Conservation (phyloP, 2,113 vertebrate species). For the Sinocyclocheilus grahami region DNA sequence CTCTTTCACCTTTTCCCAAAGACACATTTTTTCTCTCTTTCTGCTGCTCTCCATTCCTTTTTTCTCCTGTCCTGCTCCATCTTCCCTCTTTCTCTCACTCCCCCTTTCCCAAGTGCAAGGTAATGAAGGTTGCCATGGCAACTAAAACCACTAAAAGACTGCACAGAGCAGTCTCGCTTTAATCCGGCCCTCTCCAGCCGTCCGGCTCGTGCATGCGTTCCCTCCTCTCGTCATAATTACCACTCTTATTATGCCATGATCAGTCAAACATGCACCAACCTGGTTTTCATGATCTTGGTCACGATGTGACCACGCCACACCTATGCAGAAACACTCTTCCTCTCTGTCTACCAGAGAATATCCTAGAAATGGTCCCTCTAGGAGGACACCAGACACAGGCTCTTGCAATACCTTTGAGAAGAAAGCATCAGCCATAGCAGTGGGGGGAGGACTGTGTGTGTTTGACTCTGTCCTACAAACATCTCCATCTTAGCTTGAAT, state of each 20-base stretch:
- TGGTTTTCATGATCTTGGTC: constrained; percentile 13
- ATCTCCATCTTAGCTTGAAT: constrained; percentile 40
- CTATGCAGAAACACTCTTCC: constrained; percentile 3
- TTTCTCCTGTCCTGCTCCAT: constrained; percentile 50
- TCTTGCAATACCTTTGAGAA: constrained; percentile 42
- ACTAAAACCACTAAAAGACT: constrained; percentile 76
- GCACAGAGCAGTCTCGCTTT: constrained; percentile 78
- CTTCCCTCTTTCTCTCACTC: constrained; percentile 57
- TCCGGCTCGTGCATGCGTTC: constrained; percentile 49
- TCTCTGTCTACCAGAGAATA: constrained; percentile 30
- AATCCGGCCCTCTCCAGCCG: constrained; percentile 74
- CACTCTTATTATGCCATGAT: constrained; percentile 49
- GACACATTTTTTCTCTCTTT: constrained; percentile 20
- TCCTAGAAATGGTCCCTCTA: constrained; percentile 50
- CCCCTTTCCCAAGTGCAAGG: constrained; percentile 83
- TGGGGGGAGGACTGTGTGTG: constrained; percentile 39
- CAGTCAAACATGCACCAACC: constrained; percentile 39
- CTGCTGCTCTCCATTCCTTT: constrained; percentile 21
- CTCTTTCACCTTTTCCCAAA: constrained; percentile 24
- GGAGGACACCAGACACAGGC: constrained; percentile 54
- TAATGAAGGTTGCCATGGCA: constrained; percentile 91
- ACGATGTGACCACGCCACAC: neutral
- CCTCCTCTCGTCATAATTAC: constrained; percentile 52
- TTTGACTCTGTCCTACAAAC: constrained; percentile 50
- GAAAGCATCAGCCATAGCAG: constrained; percentile 43